Percentiles rank a stretch among this genome's conserved stretches.
These are phyloP conservation scores for Morone chrysops DNA, from an alignment of 2,113 vertebrate genomes.

Conservation along the genomic window DNA sequence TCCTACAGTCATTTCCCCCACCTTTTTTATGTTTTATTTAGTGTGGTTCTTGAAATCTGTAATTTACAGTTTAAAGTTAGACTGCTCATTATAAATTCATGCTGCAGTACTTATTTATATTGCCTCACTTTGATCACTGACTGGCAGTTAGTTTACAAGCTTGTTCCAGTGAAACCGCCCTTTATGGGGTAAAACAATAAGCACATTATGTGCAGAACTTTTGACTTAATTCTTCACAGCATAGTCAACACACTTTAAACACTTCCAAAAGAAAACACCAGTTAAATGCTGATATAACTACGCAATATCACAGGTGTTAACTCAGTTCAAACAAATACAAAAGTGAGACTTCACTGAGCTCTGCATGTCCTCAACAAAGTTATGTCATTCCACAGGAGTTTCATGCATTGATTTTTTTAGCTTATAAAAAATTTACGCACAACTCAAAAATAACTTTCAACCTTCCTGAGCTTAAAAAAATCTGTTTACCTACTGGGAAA, in stretches of 20 bases:
- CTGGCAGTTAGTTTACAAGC: slow-evolving; percentile 23
- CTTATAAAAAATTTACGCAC: neutral
- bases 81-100: slow-evolving; percentile 33
- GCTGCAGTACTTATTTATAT: slow-evolving; percentile 32
- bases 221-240: neutral
- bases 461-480: neutral
- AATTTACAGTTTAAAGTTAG: neutral
- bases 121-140: slow-evolving; percentile 48
- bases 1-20: neutral
- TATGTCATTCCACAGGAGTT: neutral
- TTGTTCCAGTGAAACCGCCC: slow-evolving; percentile 2
- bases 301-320: neutral
- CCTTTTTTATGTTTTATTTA: slow-evolving; percentile 1
- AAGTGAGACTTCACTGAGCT: neutral
- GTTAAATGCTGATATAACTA: neutral
- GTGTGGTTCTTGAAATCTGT: neutral
- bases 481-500: neutral
- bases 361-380: neutral
- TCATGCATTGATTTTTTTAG: neutral
- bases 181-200: slow-evolving; percentile 1
- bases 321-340: neutral
- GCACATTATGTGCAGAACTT: neutral
- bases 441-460: neutral
- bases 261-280: neutral
- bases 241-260: slow-evolving; percentile 9